A percentile compares a stretch with the other conserved stretches of the same genome.
phyloP scores from a whole-genome alignment of 1,140 invertebrate species.

The Cherax destructor region DNA sequence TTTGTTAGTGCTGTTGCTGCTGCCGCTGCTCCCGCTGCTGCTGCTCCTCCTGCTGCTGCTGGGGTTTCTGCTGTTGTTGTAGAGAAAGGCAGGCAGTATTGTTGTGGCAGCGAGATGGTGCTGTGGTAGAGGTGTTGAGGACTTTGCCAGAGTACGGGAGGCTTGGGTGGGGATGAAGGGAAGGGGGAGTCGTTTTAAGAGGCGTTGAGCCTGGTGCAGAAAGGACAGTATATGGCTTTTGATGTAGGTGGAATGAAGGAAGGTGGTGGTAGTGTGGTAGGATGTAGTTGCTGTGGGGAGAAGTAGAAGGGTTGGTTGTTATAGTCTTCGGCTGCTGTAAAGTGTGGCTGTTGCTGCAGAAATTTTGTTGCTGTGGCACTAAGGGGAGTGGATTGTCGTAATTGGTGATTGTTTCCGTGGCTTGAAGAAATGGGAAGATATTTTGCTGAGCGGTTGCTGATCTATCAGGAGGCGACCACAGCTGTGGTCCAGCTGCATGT shows the following conservation, averaged over 20 bases:
- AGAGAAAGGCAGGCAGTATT: neutral
- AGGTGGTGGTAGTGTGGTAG: neutral
- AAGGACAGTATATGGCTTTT: no score
- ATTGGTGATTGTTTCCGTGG: no score
- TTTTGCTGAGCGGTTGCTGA: no score
- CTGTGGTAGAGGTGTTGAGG: neutral
- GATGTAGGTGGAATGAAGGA: neutral
- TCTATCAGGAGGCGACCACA: no score
- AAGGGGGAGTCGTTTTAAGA: no score
- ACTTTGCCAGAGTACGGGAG: neutral
- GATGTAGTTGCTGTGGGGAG: neutral
- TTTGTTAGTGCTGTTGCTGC: constrained; percentile 51
- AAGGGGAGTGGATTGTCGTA: no score
- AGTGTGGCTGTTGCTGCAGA: neutral
- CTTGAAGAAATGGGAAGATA: no score
- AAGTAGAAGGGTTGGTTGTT: neutral
- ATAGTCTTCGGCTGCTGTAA: neutral
- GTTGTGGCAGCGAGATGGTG: neutral
- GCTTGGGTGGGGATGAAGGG: neutral
- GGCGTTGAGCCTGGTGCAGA: no score
- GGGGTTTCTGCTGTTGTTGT: neutral
- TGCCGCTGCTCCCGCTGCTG: constrained; percentile 32
- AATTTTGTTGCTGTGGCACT: neutral
- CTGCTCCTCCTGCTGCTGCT: constrained; percentile 25
- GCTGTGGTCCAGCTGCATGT: no score